These are phyloP conservation scores for Takifugu ocellatus DNA, from an alignment of 2,797 vertebrate species.

Conservation along the genomic window DNA sequence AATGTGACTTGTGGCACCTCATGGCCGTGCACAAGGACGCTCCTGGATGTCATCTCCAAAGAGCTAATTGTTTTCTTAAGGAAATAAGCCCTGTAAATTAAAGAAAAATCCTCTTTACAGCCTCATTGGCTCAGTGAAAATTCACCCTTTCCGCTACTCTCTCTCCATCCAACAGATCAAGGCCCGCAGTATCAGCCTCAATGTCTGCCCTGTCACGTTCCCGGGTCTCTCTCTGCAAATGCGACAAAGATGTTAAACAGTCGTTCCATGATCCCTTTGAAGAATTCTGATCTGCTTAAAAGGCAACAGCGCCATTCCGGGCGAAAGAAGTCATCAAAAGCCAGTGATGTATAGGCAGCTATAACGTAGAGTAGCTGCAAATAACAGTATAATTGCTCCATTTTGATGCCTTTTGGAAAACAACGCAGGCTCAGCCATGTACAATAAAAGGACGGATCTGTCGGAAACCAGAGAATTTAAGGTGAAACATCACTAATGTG, in stretches of 20 bases:
- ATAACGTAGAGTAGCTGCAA: no score
- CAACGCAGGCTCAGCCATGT: no score
- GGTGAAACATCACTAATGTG: no score
- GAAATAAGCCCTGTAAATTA: conserved; percentile 77
- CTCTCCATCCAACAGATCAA: neutral
- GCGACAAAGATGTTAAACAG: conserved; percentile 34
- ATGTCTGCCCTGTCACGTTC: conserved; percentile 23
- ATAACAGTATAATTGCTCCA: no score
- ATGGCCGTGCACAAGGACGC: conserved; percentile 55
- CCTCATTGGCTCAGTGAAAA: conserved; percentile 75
- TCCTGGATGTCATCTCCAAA: conserved; percentile 71
- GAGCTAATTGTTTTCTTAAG: conserved; percentile 80
- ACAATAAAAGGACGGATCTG: no score
- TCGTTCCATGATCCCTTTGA: conserved; percentile 30
- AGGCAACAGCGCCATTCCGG: conserved; percentile 22
- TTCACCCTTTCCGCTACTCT: conserved; percentile 52
- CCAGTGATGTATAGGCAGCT: no score
- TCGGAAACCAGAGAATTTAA: no score
- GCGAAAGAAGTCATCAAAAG: conserved; percentile 13
- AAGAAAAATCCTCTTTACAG: conserved; percentile 73
- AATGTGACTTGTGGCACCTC: conserved; percentile 39
- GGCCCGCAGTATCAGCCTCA: conserved; percentile 1
- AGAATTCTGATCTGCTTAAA: conserved; percentile 20
- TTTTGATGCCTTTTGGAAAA: no score
- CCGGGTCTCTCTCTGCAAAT: conserved; percentile 15